Evolutionary conservation across 2,113 vertebrate species (phyloP).

Genomic region (Xenotilapia flavipinnis): DNA sequence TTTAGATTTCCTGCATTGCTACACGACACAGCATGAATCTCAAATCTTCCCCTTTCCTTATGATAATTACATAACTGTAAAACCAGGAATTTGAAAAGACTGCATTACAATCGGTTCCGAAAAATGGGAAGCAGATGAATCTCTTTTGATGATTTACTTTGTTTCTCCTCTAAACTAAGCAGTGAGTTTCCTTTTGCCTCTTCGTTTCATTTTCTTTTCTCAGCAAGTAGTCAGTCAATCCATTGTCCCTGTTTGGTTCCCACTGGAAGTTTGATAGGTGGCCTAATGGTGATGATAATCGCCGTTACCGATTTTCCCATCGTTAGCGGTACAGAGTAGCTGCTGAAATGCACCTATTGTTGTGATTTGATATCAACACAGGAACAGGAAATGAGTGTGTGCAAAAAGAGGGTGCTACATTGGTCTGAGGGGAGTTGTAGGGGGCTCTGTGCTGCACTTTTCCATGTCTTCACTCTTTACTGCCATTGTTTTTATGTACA

Average conservation of each 20-base stretch:
- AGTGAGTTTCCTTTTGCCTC: background rate
- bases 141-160: background rate
- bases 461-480: constrained; percentile 3
- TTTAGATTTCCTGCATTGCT: background rate
- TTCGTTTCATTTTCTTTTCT: background rate
- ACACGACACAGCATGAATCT: background rate
- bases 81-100: background rate
- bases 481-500: background rate
- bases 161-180: background rate
- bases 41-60: background rate
- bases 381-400: constrained; percentile 48
- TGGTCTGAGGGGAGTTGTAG: background rate
- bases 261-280: constrained; percentile 7
- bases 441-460: background rate
- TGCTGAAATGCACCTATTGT: constrained; percentile 53
- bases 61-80: background rate
- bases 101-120: fast-evolving
- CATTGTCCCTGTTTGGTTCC: constrained; percentile 11
- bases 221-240: background rate
- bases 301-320: constrained; percentile 30
- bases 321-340: constrained; percentile 39
- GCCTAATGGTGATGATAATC: constrained; percentile 35
- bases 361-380: constrained; percentile 50
- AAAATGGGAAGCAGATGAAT: background rate
- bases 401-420: background rate